These are phyloP conservation scores for Hemibagrus wyckioides DNA, from an alignment of 2,113 vertebrate genomes.

Conservation along the genomic window DNA sequence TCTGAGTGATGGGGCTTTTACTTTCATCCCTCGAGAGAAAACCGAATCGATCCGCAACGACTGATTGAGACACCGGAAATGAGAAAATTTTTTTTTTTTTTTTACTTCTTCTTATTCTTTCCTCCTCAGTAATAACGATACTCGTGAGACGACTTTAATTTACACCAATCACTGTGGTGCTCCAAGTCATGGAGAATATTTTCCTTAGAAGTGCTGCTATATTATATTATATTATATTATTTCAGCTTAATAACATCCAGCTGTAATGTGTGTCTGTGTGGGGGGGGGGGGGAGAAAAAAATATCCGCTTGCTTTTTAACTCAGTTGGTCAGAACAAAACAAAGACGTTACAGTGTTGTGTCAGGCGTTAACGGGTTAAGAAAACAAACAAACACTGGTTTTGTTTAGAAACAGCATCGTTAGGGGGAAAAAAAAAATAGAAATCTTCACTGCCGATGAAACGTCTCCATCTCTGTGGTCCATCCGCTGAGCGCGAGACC, in stretches of 20 bases:
- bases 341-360: not conserved
- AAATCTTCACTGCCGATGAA: not conserved
- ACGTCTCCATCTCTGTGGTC: not conserved
- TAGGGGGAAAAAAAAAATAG: not conserved
- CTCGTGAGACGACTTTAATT: not conserved
- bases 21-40: not conserved
- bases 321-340: not conserved
- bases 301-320: not conserved
- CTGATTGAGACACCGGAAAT: conserved; percentile 12
- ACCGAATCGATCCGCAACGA: not conserved
- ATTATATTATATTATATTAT: not conserved
- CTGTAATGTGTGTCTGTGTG: not conserved
- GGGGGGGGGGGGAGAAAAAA: too few relatives aligned
- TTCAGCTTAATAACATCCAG: not conserved
- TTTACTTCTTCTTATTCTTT: not conserved
- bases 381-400: not conserved
- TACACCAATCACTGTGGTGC: not conserved
- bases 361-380: not conserved
- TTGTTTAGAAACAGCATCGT: not conserved
- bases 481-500: not conserved
- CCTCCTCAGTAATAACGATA: not conserved
- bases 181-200: not conserved
- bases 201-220: not conserved
- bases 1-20: conserved; percentile 15
- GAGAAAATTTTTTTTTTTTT: not conserved